Conservation (phyloP, 1,140 invertebrate genomes). For the Globodera rostochiensis region DNA sequence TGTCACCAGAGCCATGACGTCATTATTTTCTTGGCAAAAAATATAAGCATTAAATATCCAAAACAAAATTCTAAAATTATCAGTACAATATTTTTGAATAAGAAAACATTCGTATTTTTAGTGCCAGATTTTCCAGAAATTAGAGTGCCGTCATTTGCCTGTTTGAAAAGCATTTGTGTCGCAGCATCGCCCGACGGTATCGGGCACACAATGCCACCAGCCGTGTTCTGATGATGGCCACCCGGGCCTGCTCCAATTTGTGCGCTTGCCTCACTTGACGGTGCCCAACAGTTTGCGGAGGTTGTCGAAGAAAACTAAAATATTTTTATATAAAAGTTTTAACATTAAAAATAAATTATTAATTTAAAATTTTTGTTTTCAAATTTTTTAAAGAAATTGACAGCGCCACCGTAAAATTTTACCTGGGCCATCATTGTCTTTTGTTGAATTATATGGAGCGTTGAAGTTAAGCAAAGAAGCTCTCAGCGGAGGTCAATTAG, state of each 20-base stretch:
- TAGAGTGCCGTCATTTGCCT: background rate
- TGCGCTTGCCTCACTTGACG: background rate
- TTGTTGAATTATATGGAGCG: too few species aligned
- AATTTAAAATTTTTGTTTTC: too few species aligned
- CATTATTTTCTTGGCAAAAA: background rate
- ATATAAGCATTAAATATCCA: background rate
- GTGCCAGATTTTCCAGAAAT: background rate
- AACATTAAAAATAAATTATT: too few species aligned
- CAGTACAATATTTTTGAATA: background rate
- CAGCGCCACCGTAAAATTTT: too few species aligned
- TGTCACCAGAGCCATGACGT: background rate
- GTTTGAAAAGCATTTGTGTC: constrained; percentile 11
- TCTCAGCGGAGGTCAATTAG: too few species aligned
- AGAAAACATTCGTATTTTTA: background rate
- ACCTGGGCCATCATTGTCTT: background rate
- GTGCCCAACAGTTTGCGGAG: constrained; percentile 10
- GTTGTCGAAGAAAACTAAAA: constrained; percentile 1
- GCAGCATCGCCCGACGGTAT: background rate
- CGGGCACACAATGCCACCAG: background rate
- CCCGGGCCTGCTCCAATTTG: background rate
- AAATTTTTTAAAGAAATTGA: too few species aligned
- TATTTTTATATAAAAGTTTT: background rate
- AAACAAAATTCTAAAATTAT: background rate
- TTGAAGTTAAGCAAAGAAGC: too few species aligned
- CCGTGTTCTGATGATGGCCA: background rate